Conservation (phyloP, 2,888 invertebrate genomes). For the Folsomia manolachei region DNA sequence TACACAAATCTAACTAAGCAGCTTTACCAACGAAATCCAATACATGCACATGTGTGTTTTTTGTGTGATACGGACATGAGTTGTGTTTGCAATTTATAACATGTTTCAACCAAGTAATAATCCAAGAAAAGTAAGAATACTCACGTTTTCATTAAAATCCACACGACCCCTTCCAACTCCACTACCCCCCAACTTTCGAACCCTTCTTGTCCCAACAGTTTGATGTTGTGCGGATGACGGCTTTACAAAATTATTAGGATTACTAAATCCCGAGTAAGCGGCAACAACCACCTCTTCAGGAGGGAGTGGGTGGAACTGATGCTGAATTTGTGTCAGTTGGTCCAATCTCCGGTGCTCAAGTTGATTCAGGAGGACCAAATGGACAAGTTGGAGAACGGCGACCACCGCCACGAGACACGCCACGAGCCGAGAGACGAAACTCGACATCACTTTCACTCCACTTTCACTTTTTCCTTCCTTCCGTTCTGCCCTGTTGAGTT, state of each 20-base stretch:
- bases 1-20: too few relatives aligned
- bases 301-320: constrained; percentile 25
- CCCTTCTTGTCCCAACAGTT: not conserved
- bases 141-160: constrained; percentile 5
- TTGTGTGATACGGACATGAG: too few relatives aligned
- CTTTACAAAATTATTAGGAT: too few relatives aligned
- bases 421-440: constrained; percentile 48
- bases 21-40: too few relatives aligned
- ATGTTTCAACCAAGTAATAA: not conserved
- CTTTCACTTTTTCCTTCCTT: not conserved
- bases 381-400: constrained; percentile 48
- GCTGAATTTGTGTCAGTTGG: constrained; percentile 44
- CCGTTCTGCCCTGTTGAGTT: too few relatives aligned
- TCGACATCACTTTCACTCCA: constrained; percentile 40
- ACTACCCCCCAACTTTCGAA: not conserved
- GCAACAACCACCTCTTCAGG: not conserved
- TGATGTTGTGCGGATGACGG: not conserved
- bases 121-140: not conserved
- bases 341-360: constrained; percentile 43
- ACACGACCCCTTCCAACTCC: not conserved
- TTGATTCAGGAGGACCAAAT: constrained; percentile 48
- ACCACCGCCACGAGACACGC: constrained; percentile 49
- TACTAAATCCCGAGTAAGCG: too few relatives aligned
- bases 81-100: too few relatives aligned
- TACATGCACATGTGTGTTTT: too few relatives aligned